phyloP scores from a whole-genome alignment of 2,888 invertebrate genomes.

The Apoderus coryli region DNA sequence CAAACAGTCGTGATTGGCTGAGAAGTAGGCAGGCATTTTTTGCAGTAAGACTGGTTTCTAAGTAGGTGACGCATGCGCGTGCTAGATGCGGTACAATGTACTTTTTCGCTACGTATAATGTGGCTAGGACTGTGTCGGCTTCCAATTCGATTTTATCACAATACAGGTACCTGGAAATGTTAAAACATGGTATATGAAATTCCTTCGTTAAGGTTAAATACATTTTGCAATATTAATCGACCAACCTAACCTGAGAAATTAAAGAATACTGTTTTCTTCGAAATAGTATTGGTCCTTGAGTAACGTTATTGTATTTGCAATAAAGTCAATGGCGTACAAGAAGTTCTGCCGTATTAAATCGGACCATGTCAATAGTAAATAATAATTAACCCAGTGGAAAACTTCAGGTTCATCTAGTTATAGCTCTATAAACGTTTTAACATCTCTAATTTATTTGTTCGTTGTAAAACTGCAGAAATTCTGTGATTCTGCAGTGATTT shows the following conservation, averaged over 20 bases:
- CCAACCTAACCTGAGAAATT: not conserved
- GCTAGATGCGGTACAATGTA: constrained; percentile 93
- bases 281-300: not conserved
- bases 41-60: constrained; percentile 90
- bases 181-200: too few relatives aligned
- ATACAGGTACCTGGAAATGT: constrained; percentile 85
- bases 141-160: constrained; percentile 93
- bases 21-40: constrained; percentile 91
- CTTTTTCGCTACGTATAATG: constrained; percentile 91
- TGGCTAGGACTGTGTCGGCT: constrained; percentile 88
- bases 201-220: too few relatives aligned
- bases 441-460: too few relatives aligned
- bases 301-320: too few relatives aligned
- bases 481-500: too few relatives aligned
- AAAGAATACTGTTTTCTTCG: not conserved
- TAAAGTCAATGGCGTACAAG: too few relatives aligned
- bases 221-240: constrained; percentile 2
- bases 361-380: too few relatives aligned
- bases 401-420: too few relatives aligned
- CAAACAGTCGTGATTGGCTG: constrained; percentile 89
- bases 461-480: too few relatives aligned
- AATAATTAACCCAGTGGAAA: too few relatives aligned
- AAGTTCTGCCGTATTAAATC: too few relatives aligned
- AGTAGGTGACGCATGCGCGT: constrained; percentile 83
- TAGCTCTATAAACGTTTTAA: too few relatives aligned